Base-by-base conservation (phyloP, 1,140 invertebrate genomes). In the Caenorhabditis elegans region DNA sequence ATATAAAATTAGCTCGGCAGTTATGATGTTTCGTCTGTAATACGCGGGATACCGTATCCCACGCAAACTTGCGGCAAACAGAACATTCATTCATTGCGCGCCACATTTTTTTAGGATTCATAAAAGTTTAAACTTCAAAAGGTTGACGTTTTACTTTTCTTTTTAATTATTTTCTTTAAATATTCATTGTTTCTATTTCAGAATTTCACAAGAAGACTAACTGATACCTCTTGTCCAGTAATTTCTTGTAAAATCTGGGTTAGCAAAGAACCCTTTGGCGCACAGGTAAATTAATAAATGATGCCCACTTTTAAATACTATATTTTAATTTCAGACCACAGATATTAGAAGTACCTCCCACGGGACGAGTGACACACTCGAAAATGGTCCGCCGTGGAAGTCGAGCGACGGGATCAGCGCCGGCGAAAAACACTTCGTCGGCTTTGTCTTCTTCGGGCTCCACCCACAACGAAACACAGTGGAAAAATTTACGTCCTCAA, bases 341-440 rank as follows among this genome's bases (percentile, higher is more conserved):
- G 17, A 17, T 13, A 10, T 19, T 5, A 13, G n/a, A 39, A 60
- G 3, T 70, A n/a, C 60, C 36, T 34, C n/a, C n/a, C n/a, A n/a
- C 34, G 60, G 34, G 43, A 70, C 60, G 60, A 70, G 60, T 26
- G 60, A 34, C 19, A 34, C 60, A 70, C 60, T 70, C 60, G 60
- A 70, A 10, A 43, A 70, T 70, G 60, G 60, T 70, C 60, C 60
- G 60, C 34, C 60, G 60, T 70, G 60, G 60, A 43, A 70, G 60
- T 24, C 36, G 60, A 70, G 22, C 34, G 22, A 10, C 34, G 19
- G 60, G 60, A 4, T 34, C 53, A 24, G 31, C 60, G 22, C 26
- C 51, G 22, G 51, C 13, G 3, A 70, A 70, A 10, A 70, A 70
- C 60, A 70, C 60, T 10, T 39, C 60, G 11, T 70, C 60, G 13